Evolutionary conservation across 2,888 invertebrate species (phyloP), one percentile per base, ranked within the genome.

Genomic region (Eupsilia transversa): DNA sequence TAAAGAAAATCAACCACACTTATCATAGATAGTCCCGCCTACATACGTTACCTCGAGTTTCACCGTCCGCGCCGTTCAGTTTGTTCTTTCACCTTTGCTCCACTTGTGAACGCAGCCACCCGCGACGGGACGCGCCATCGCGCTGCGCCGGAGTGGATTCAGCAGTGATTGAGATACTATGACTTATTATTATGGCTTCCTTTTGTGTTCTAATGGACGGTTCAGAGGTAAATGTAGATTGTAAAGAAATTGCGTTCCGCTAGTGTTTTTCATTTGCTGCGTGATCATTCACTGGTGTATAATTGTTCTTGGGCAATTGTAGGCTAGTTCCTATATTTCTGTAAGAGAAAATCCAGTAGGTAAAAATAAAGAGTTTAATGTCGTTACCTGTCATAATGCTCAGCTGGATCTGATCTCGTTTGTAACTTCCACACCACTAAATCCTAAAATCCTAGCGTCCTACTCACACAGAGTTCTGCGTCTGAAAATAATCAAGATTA

Each of bases 31-130:
- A 38, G 49, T 57, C 57, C 84, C 82, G 49, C 76, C 72, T 68
- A 85, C 85, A 72, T 64, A 72, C 70, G 65, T 63, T 57, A 52
- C 74, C 43, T 68, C 74, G 72, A 78, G 85, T 89, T 89, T 89
- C 90, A 85, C 83, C 82, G 82, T 79, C 84, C 84, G 79, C 84
- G 78, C 80, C 83, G 85, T 77, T 72, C 79, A 70, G 79, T 78
- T 43, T 94, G 93, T 94, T 96, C 96, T 96, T 96, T 96, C 96
- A 96, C 95, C 96, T 96, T 94, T 96, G 96, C 93, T 94, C 96
- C 89, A 95, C 89, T 92, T 96, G 93, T 87, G 87, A 76, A 89
- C 71, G 83, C 94, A 92, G 88, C 95, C 94, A 93, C 92, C 94
- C 95, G 93, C 91, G 92, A 93, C 95, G 86, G 83, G 89, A 94